phyloP scores from a whole-genome alignment of 2,888 invertebrate species.

The Drosophila mettleri region DNA sequence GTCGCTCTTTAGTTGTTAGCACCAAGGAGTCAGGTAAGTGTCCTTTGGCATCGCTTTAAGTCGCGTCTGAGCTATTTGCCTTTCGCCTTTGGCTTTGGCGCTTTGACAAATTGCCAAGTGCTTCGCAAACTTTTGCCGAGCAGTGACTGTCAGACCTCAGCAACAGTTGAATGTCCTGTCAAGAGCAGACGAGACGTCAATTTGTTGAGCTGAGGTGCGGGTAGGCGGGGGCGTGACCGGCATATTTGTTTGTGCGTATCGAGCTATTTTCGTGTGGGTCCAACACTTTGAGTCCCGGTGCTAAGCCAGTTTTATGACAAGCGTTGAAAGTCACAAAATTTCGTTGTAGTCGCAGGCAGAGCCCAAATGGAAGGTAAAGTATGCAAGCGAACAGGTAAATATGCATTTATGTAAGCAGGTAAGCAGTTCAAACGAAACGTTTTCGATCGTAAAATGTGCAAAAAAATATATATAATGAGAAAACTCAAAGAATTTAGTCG shows the following conservation, averaged over 20 bases:
- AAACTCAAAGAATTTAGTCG: conserved; percentile 2
- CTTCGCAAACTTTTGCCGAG: not conserved
- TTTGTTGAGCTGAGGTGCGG: conserved; percentile 20
- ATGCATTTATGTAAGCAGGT: conserved; percentile 29
- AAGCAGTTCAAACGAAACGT: conserved; percentile 10
- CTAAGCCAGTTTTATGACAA: conserved; percentile 54
- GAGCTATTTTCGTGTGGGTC: conserved; percentile 51
- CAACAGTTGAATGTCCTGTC: conserved; percentile 61
- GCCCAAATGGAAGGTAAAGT: conserved; percentile 35
- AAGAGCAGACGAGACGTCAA: conserved; percentile 63
- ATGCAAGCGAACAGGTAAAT: conserved; percentile 48
- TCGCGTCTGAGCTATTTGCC: not conserved
- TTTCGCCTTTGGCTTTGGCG: conserved; percentile 17
- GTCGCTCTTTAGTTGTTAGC: conserved; percentile 18
- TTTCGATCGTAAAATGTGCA: conserved; percentile 12
- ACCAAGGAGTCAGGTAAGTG: conserved; percentile 62
- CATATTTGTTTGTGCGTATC: conserved; percentile 61
- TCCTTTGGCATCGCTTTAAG: conserved; percentile 9
- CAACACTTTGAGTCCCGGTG: not conserved
- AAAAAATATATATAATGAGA: conserved; percentile 20
- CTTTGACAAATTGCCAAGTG: conserved; percentile 47
- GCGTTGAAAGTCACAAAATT: conserved; percentile 74
- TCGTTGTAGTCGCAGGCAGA: conserved; percentile 7
- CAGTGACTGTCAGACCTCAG: conserved; percentile 31
- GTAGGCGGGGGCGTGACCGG: conserved; percentile 55